phyloP scores from a whole-genome alignment of 2,888 invertebrate genomes.

The Macaria liturata region DNA sequence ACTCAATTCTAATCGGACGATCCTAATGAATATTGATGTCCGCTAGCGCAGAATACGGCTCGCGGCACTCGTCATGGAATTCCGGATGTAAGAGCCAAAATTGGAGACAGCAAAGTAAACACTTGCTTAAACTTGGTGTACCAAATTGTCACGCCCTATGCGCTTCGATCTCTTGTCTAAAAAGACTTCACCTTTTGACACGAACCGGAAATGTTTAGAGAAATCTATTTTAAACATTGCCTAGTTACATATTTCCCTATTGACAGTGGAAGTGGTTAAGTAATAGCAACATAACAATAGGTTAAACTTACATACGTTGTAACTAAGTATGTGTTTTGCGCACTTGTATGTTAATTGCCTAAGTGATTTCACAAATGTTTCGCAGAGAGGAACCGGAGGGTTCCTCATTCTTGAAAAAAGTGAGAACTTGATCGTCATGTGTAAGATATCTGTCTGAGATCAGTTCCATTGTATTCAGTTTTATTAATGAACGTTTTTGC shows the following conservation, averaged over 20 bases:
- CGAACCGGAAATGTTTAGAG: slow-evolving; percentile 17
- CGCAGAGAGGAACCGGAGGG: slow-evolving; percentile 26
- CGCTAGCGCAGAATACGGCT: slow-evolving; percentile 44
- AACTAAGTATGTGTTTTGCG: slow-evolving; percentile 27
- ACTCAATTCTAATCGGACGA: slow-evolving; percentile 64
- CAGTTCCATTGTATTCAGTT: slow-evolving; percentile 21
- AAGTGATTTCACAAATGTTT: slow-evolving; percentile 28
- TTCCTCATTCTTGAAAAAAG: slow-evolving; percentile 35
- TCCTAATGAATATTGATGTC: slow-evolving; percentile 65
- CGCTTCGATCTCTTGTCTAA: neutral
- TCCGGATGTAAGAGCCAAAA: slow-evolving; percentile 47
- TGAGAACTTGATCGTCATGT: slow-evolving; percentile 26
- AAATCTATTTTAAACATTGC: slow-evolving; percentile 26
- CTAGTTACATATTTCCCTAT: slow-evolving; percentile 30
- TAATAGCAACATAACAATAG: slow-evolving; percentile 35
- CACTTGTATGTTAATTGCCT: slow-evolving; percentile 30
- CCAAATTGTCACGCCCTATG: too few species aligned
- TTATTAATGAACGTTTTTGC: slow-evolving; percentile 13
- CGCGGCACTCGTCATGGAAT: slow-evolving; percentile 45
- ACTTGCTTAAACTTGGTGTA: too few species aligned
- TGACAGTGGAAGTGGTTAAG: slow-evolving; percentile 30
- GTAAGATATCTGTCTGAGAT: slow-evolving; percentile 15
- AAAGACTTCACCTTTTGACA: neutral
- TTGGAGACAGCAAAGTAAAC: neutral
- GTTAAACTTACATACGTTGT: slow-evolving; percentile 30